These are phyloP conservation scores for Antedon bifida DNA, from an alignment of 35 echinoderm and acorn worm species.

Conservation along the genomic window DNA sequence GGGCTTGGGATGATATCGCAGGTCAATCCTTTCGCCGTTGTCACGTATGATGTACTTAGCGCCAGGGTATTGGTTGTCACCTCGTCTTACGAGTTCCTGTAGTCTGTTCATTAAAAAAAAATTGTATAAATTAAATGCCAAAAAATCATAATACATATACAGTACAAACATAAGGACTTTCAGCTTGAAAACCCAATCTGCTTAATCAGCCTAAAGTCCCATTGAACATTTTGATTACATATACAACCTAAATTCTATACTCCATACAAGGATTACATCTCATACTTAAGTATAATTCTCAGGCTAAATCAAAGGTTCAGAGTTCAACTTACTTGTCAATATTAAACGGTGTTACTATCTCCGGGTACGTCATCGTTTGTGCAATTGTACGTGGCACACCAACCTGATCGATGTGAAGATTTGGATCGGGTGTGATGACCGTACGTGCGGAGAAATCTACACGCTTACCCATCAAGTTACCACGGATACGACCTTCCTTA, in stretches of 20 bases:
- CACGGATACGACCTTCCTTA: conserved; percentile 95
- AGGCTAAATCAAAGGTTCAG: too few species aligned
- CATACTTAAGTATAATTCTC: too few species aligned
- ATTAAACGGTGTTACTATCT: conserved; percentile 93
- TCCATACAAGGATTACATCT: too few species aligned
- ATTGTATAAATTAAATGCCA: background rate
- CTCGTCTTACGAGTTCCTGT: conserved; percentile 76
- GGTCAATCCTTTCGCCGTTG: conserved; percentile 88
- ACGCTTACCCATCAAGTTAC: conserved; percentile 99
- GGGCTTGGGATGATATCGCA: conserved; percentile 66
- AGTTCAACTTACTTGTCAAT: conserved; percentile 79
- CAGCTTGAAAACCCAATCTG: too few species aligned
- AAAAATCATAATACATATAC: too few species aligned
- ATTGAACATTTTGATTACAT: too few species aligned
- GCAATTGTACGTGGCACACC: conserved; percentile 88
- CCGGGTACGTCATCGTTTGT: conserved; percentile 79
- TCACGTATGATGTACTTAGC: conserved; percentile 99
- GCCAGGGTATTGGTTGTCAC: conserved; percentile 89
- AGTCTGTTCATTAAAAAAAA: conserved; percentile 29
- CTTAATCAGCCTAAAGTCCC: too few species aligned
- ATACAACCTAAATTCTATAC: too few species aligned
- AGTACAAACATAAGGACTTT: too few species aligned
- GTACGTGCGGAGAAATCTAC: conserved; percentile 96
- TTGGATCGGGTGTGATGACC: conserved; percentile 92
- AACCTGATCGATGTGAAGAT: conserved; percentile 90